Evolutionary conservation across 1,140 invertebrate genomes (phyloP), one percentile per base, ranked within the genome.

Genomic region (Platyscapa corneri): DNA sequence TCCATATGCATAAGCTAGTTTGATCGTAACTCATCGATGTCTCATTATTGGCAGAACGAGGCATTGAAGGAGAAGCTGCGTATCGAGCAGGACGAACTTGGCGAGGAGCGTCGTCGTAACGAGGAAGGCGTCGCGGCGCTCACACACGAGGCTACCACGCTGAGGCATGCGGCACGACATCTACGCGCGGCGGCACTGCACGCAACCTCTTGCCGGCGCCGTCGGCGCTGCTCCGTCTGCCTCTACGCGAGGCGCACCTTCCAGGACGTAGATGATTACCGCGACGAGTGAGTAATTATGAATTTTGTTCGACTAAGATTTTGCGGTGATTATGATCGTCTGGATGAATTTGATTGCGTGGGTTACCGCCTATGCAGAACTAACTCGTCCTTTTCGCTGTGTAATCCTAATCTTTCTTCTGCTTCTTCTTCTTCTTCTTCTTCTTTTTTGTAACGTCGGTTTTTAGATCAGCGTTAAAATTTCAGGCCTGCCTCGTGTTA

Each of bases 201-300:
- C 82, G 93, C 92, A 16, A 93, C 92, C 0, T 89, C 91, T n/a
- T 93, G 92, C 60, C 89, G 92, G 18, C 90, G 92, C 53, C 90
- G 94, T 42, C 92, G 94, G 85, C 94, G 95, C 83, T 95, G 95
- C 87, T 95, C 94, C 5, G 94, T 95, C 64, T 95, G 95, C 87
- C 90, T 94, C 0, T 95, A 95, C 84, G 94, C 95, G 0, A 94
- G 93, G 87, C 92, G 94, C n/a, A 94, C 94, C 0, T 95, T 95
- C 86, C 93, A 94, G 46, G 94, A 95, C 84, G 93, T 95, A 78
- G 92, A 93, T 10, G 92, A 92, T 37, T 92, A 91, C 79, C 92
- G 92, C 79, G 91, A 94, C 83, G 93, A 94, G 94, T 95, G 91
- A 90, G 93, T 93, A 86, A 81, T 65, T 20, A 34, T 23, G 12